phyloP scores from a whole-genome alignment of 2,888 invertebrate genomes.

The Corbicula japonica region DNA sequence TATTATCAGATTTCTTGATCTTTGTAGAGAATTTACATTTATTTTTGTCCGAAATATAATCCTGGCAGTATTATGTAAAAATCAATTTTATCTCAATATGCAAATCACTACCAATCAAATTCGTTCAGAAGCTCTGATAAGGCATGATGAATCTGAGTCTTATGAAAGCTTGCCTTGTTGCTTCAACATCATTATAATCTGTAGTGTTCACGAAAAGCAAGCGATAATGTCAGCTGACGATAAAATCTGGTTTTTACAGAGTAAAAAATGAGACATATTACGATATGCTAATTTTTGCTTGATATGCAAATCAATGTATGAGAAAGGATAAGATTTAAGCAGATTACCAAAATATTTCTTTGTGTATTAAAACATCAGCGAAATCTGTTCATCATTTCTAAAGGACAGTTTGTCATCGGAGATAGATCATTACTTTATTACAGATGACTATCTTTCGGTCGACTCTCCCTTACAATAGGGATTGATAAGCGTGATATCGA shows the following conservation, averaged over 20 bases:
- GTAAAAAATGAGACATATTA: constrained; percentile 70
- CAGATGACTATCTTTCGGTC: constrained; percentile 59
- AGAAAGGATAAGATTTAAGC: constrained; percentile 63
- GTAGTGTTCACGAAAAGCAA: constrained; percentile 37
- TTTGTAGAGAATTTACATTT: constrained; percentile 57
- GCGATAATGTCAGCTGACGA: constrained; percentile 58
- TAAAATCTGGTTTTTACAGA: constrained; percentile 56
- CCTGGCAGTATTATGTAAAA: constrained; percentile 66
- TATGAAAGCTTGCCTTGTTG: constrained; percentile 66
- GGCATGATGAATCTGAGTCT: constrained; percentile 59
- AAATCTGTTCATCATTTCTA: constrained; percentile 54
- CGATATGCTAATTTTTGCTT: constrained; percentile 68
- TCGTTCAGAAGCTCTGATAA: constrained; percentile 59
- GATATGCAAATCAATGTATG: constrained; percentile 66
- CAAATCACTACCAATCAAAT: constrained; percentile 66
- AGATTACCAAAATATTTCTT: constrained; percentile 70
- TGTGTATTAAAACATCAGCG: constrained; percentile 59
- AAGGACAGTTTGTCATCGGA: constrained; percentile 61
- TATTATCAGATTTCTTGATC: constrained; percentile 42
- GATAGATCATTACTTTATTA: constrained; percentile 64
- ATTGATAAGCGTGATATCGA: constrained; percentile 52
- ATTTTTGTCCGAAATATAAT: constrained; percentile 68
- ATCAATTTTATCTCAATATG: constrained; percentile 69
- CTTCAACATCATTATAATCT: constrained; percentile 57
- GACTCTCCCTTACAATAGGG: constrained; percentile 43